Percentiles rank a stretch among this genome's conserved stretches.
phyloP scores from a whole-genome alignment of 2,888 invertebrate genomes.

The Leptarthrus brevirostris region DNA sequence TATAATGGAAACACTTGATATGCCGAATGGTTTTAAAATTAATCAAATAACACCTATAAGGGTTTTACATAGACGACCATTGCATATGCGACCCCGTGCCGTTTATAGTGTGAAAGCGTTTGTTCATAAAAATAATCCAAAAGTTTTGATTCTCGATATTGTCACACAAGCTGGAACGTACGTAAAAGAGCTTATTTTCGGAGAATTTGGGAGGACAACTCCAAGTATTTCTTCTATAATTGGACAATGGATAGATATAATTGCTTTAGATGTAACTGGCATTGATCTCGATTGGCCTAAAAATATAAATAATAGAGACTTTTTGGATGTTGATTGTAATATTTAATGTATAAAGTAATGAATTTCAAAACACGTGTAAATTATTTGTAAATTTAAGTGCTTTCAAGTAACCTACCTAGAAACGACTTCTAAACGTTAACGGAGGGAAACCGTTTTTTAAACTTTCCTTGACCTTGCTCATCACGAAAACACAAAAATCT shows the following conservation, averaged over 20 bases:
- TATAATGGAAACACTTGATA: slow-evolving; percentile 69
- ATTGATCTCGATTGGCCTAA: slow-evolving; percentile 83
- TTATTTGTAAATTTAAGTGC: too few relatives aligned
- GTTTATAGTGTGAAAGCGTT: slow-evolving; percentile 76
- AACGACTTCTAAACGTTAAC: too few relatives aligned
- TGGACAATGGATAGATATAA: slow-evolving; percentile 80
- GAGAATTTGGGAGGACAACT: slow-evolving; percentile 89
- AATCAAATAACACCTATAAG: slow-evolving; percentile 89
- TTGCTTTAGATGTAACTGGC: slow-evolving; percentile 88
- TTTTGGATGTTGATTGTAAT: too few relatives aligned
- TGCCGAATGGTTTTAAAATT: slow-evolving; percentile 69
- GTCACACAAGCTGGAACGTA: slow-evolving; percentile 94
- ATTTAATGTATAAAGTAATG: too few relatives aligned
- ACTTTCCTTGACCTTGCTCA: too few relatives aligned
- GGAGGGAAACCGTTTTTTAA: too few relatives aligned
- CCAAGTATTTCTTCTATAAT: slow-evolving; percentile 81
- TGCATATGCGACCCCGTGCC: slow-evolving; percentile 75
- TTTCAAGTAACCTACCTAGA: too few relatives aligned
- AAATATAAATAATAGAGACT: slow-evolving; percentile 59
- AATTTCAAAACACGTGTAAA: too few relatives aligned
- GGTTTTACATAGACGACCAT: slow-evolving; percentile 86
- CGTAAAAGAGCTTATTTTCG: slow-evolving; percentile 97
- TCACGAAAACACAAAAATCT: too few relatives aligned
- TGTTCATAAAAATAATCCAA: slow-evolving; percentile 67
- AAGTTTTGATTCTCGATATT: slow-evolving; percentile 73